phyloP scores from a whole-genome alignment of 92 coral and sea anemone genomes.

The Hydrozoanthus gracilis region DNA sequence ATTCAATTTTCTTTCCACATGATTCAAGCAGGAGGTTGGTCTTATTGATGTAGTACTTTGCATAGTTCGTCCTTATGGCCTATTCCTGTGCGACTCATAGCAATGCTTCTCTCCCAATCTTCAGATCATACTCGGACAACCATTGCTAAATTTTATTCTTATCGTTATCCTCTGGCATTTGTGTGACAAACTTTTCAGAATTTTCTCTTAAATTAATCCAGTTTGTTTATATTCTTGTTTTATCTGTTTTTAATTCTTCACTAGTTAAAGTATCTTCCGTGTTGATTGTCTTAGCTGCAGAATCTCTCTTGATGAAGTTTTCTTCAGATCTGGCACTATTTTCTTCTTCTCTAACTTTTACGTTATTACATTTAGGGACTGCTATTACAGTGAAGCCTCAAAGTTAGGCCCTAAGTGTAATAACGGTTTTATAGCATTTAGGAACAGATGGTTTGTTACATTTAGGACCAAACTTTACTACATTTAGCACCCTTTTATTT shows the following conservation, averaged over 20 bases:
- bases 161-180: background rate
- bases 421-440: too few species aligned
- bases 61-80: constrained; percentile 29
- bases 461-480: too few species aligned
- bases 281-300: background rate
- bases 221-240: constrained; percentile 8
- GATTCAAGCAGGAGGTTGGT: constrained; percentile 31
- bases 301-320: background rate
- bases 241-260: background rate
- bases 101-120: constrained; percentile 15
- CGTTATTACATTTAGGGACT: too few species aligned
- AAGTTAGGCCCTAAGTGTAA: too few species aligned
- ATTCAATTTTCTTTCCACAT: constrained; percentile 20
- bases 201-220: constrained; percentile 30
- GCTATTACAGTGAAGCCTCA: too few species aligned
- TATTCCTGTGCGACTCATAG: constrained; percentile 24
- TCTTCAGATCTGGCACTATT: constrained; percentile 1
- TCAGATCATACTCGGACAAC: constrained; percentile 18
- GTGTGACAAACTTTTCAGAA: background rate
- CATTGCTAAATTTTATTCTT: constrained; percentile 13
- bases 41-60: constrained; percentile 22
- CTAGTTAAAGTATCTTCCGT: background rate
- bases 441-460: too few species aligned
- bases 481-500: too few species aligned
- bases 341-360: constrained; percentile 11